A percentile compares a stretch with the other conserved stretches of the same genome.
phyloP scores from a whole-genome alignment of 2,113 vertebrate species.

The Octodon degus region DNA sequence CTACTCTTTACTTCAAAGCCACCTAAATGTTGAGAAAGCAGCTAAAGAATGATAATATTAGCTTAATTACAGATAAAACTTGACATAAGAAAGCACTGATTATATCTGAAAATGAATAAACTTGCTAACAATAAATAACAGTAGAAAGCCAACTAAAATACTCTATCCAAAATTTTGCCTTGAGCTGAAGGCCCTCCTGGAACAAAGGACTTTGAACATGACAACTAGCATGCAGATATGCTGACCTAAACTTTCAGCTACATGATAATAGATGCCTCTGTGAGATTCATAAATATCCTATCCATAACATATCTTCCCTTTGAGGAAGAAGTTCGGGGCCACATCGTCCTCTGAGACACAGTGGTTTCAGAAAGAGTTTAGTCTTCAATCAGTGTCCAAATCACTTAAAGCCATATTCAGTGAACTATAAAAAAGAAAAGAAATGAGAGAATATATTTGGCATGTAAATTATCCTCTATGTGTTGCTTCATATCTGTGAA shows the following conservation, averaged over 20 bases:
- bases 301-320: neutral
- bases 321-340: neutral
- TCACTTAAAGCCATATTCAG: neutral
- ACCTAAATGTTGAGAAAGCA: slow-evolving; percentile 26
- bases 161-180: neutral
- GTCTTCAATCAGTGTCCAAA: neutral
- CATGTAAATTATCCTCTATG: neutral
- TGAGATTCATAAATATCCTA: neutral
- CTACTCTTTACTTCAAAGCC: slow-evolving; percentile 11
- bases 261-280: neutral
- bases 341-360: neutral
- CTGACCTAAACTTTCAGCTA: neutral
- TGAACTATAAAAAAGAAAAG: neutral
- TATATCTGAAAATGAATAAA: slow-evolving; percentile 12
- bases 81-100: slow-evolving; percentile 8
- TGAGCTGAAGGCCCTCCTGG: neutral
- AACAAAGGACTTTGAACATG: neutral
- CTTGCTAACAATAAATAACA: neutral
- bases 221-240: neutral
- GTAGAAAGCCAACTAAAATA: neutral
- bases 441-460: neutral
- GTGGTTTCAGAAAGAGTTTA: neutral
- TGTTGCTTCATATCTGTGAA: neutral
- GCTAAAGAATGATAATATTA: slow-evolving; percentile 41
- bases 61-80: slow-evolving; percentile 39